phyloP scores from a whole-genome alignment of 2,888 invertebrate genomes.

The Plusia festucae region DNA sequence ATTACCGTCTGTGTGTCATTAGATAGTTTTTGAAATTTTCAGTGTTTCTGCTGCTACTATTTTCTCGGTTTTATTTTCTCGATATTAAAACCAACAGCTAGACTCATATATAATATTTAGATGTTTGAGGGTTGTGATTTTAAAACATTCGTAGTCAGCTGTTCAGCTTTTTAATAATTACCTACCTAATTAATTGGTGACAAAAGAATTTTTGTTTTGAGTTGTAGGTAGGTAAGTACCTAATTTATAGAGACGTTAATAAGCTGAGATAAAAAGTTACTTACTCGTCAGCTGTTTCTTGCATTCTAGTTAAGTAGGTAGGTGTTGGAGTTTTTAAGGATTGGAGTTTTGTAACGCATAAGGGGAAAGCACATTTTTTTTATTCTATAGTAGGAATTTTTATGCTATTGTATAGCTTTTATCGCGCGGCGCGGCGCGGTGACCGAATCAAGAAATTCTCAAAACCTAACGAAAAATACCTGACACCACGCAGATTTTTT shows the following conservation, averaged over 20 bases:
- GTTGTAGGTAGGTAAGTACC: not conserved
- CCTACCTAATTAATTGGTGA: not conserved
- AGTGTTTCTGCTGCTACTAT: not conserved
- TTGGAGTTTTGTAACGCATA: not conserved
- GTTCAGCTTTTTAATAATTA: constrained; percentile 3
- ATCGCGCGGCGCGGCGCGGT: not conserved
- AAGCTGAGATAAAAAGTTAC: not conserved
- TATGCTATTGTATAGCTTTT: not conserved
- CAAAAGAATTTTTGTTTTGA: not conserved
- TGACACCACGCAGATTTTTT: not conserved
- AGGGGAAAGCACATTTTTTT: not conserved
- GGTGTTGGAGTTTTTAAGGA: not conserved
- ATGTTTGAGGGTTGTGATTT: constrained; percentile 8
- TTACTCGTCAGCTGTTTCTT: constrained; percentile 2
- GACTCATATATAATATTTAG: not conserved
- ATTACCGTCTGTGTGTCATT: too few relatives aligned
- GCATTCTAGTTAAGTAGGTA: not conserved
- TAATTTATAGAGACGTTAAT: not conserved
- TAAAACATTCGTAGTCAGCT: constrained; percentile 5
- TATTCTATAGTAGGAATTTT: not conserved
- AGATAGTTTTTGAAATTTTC: too few relatives aligned
- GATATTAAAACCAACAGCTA: constrained; percentile 9
- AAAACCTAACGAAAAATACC: not conserved
- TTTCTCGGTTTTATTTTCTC: not conserved
- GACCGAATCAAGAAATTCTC: not conserved